Evolutionary conservation across 2,888 invertebrate genomes (phyloP).

Genomic region (Coremacera marginata): DNA sequence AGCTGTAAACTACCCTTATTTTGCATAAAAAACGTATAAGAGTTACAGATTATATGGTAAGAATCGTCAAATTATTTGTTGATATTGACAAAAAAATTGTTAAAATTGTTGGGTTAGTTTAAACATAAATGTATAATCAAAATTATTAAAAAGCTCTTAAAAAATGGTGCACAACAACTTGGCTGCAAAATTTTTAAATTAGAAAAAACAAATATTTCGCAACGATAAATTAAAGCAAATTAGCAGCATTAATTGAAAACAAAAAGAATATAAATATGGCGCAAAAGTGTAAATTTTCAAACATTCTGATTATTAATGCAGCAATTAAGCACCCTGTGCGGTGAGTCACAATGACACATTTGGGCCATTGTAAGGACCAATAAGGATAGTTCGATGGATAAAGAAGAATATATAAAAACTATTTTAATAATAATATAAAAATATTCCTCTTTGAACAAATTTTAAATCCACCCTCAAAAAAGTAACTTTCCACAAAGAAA

Average conservation of each 20-base stretch:
- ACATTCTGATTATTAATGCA: not conserved
- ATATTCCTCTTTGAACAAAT: too few relatives aligned
- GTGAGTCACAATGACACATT: not conserved
- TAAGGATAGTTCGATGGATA: not conserved
- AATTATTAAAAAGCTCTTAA: not conserved
- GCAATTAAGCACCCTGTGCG: not conserved
- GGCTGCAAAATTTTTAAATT: not conserved
- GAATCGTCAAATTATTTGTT: not conserved
- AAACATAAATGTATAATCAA: not conserved
- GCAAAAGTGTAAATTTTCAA: not conserved
- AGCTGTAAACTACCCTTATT: not conserved
- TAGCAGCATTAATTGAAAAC: not conserved
- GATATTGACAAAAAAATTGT: slow-evolving; percentile 10
- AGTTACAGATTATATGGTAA: not conserved
- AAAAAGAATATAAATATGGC: not conserved
- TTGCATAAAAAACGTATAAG: not conserved
- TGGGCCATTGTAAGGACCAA: not conserved
- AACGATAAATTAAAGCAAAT: not conserved
- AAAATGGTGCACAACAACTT: slow-evolving; percentile 5
- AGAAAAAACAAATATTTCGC: not conserved
- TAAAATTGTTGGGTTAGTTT: not conserved
- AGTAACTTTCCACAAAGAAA: too few relatives aligned
- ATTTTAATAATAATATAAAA: not conserved
- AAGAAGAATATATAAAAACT: not conserved
- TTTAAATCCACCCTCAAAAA: too few relatives aligned